Base-by-base conservation (phyloP, 2,888 invertebrate species). In the Periphyllus acericola region DNA sequence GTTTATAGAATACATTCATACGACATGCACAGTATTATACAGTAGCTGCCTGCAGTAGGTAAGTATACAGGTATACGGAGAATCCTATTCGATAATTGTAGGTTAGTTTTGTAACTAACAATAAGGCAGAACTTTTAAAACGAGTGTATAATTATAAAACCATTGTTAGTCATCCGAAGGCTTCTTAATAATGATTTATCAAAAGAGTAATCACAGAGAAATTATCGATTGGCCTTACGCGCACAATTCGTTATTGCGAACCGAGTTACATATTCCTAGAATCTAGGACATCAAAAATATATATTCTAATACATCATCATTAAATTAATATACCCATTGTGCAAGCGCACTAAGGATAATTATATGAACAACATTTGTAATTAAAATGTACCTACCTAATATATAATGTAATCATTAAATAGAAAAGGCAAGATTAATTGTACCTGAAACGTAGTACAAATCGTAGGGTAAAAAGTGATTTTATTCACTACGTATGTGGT, bases 181-280 rank as follows among this genome's bases (percentile, higher is more conserved):
- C 68, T 68, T 29, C 72, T 32, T 34, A 5, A 46, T 34, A n/a
- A 34, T 72, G 34, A 72, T 34, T 72, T 72, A 72, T 72, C 19
- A 34, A 72, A 72, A 19, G 34, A 21, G 72, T 72, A 72, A 72
- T 72, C 34, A 21, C n/a, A 32, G 72, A 72, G 34, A 72, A 72
- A 72, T 72, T 34, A 34, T 34, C 34, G 72, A 72, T 72, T 72
- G 72, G 72, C 72, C 72, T 34, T 72, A 72, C 4, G 72, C 14
- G 34, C 19, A 34, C 19, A 34, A 72, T 72, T 40, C 40, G n/a
- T n/a, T n/a, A 8, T 46, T 11, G 36, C 40, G 11, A 46, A 46
- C n/a, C 46, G 11, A 46, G 36, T 75, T n/a, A 40, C 14, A 75
- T n/a, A n/a, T 75, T 75, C n/a, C 14, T 4, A 75, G 25, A 19